Evolutionary conservation across 2,797 vertebrate species (phyloP).

Genomic region (Sebastes glaucus): DNA sequence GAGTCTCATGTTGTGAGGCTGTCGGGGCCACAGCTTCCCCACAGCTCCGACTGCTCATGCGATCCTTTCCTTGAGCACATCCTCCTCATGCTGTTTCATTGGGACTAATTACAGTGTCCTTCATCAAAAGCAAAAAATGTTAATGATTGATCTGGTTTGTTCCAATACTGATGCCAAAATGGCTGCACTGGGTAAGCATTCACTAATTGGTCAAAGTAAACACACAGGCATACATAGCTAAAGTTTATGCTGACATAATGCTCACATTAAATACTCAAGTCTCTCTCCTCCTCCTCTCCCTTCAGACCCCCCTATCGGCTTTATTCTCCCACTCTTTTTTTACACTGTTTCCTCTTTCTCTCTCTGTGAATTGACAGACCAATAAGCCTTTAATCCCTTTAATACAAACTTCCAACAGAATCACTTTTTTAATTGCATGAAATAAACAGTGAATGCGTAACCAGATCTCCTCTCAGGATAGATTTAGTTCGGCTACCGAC

Average conservation of each 20-base stretch:
- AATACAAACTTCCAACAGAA: conserved; percentile 71
- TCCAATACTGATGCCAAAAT: conserved; percentile 70
- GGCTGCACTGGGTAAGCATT: conserved; percentile 38
- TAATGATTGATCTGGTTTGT: conserved; percentile 78
- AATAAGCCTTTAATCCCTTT: conserved; percentile 72
- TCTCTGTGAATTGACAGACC: conserved; percentile 53
- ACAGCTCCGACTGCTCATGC: conserved; percentile 14
- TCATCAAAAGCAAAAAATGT: conserved; percentile 76
- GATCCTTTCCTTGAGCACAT: conserved; percentile 31
- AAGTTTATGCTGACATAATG: conserved; percentile 39
- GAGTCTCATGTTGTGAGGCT: conserved; percentile 26
- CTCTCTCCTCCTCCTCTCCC: conserved; percentile 3
- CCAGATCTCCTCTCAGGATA: conserved; percentile 64
- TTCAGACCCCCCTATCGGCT: conserved; percentile 1
- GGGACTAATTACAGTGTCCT: conserved; percentile 84
- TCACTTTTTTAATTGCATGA: conserved; percentile 70
- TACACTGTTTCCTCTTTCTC: conserved; percentile 26
- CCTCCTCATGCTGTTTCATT: conserved; percentile 66
- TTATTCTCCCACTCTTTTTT: conserved; percentile 39
- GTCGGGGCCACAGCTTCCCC: background rate
- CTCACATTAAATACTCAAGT: conserved; percentile 16
- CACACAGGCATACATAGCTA: conserved; percentile 38
- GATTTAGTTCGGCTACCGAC: conserved; percentile 63
- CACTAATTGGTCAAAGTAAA: conserved; percentile 67
- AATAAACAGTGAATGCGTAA: conserved; percentile 66